These are phyloP conservation scores for Castor canadensis DNA, from an alignment of 2,113 vertebrate genomes.

Conservation along the genomic window DNA sequence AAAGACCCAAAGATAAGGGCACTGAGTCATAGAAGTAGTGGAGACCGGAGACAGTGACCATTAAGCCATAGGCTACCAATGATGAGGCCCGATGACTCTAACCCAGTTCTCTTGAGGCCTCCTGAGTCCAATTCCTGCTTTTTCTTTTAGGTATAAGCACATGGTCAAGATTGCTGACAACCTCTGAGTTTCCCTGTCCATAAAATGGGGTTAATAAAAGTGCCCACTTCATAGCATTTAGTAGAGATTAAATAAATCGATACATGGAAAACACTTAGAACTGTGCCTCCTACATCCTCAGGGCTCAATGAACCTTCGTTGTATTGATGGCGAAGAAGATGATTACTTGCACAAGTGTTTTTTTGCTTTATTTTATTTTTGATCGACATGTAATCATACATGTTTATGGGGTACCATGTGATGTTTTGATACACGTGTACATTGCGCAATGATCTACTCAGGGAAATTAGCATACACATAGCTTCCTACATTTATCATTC, in stretches of 20 bases:
- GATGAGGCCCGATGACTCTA: background rate
- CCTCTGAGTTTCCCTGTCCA: background rate
- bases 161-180: background rate
- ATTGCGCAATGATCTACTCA: background rate
- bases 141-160: background rate
- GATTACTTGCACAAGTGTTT: background rate
- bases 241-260: background rate
- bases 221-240: background rate
- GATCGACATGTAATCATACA: background rate
- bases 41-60: background rate
- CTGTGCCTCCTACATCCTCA: background rate
- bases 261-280: background rate
- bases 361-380: background rate
- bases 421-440: background rate
- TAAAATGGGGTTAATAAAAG: conserved; percentile 8
- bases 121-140: background rate
- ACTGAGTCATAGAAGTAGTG: background rate
- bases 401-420: background rate
- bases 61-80: background rate
- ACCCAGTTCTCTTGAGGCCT: background rate
- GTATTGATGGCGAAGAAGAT: background rate
- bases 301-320: background rate
- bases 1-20: background rate
- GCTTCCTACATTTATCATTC: background rate
- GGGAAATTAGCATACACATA: background rate